phyloP scores from a whole-genome alignment of 2,888 invertebrate species.

The Mayetiola destructor region DNA sequence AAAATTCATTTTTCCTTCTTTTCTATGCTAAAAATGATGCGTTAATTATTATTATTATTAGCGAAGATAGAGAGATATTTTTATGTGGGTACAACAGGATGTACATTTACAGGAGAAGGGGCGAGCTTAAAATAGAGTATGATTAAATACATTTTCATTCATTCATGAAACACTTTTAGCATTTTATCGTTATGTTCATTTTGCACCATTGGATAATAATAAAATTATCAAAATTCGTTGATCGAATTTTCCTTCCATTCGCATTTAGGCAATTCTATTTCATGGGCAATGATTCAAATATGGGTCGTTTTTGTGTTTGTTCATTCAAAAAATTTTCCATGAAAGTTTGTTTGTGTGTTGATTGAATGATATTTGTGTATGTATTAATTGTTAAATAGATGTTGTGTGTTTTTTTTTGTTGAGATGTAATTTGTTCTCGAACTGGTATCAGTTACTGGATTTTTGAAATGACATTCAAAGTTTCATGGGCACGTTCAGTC shows the following conservation, averaged over 20 bases:
- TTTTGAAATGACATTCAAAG: background rate
- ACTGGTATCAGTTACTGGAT: background rate
- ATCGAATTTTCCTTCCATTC: no score
- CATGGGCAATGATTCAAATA: background rate
- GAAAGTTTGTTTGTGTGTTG: background rate
- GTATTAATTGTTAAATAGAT: no score
- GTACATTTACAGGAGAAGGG: no score
- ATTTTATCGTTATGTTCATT: background rate
- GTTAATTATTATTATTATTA: no score
- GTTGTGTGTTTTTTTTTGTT: background rate
- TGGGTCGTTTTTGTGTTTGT: conserved; percentile 5
- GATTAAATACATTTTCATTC: background rate
- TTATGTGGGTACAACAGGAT: no score
- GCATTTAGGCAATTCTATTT: background rate
- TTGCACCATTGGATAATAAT: no score
- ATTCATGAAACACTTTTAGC: background rate
- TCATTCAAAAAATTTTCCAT: background rate
- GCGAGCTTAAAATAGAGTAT: background rate
- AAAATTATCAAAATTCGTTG: no score
- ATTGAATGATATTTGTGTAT: background rate
- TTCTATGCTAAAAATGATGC: background rate
- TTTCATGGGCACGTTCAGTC: conserved; percentile 21
- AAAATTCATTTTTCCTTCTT: background rate
- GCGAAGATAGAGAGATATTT: no score
- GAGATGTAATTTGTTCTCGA: background rate